Evolutionary conservation across 92 coral and sea anemone species (phyloP), one percentile per base, ranked within the genome.

Genomic region (Chrysogorgia sp.): DNA sequence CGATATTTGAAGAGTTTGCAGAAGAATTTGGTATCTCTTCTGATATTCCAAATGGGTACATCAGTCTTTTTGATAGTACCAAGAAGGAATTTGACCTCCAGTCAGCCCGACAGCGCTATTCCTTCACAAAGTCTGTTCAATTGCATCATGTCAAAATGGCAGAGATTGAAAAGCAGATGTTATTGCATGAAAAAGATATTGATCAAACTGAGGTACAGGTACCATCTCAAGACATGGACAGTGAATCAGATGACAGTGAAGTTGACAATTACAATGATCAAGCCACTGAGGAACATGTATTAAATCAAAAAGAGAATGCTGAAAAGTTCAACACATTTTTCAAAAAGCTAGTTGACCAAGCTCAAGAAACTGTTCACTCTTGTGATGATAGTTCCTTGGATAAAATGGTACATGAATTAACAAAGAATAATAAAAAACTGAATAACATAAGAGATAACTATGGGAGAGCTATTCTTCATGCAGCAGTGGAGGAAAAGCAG

Each of bases 401-500:
- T 40, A 13, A 28, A 17, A 1, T 40, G 6, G 17, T 66, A 66
- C 74, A 66, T 50, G 74, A 40, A 14, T 34, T 66, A 34, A 34
- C 74, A 10, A 40, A 24, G 40, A 1, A 32, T 31, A 77, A 15
- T 24, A 60, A 47, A 25, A 77, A 43, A 30, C 71, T 35, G 19
- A 71, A 61, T 10, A 56, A 15, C 15, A 34, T 48, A 2, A 23
- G 33, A 21, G 90, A 81, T 58, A 81, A 81, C 56, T 28, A 17
- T 69, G 82, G 81, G 5, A 40, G 90, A 55, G 82, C 86, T 2
- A 57, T 67, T 4, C 87, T 86, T 4, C 86, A 85, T 49, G 79
- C 74, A 40, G 89, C 89, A 23, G 89, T 85, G 59, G 74, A 85
- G 28, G 75, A 83, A 45, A 67, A 77, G 35, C 75, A 76, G 40